Conservation (phyloP, 2,888 invertebrate genomes). For the Philhelius pedissequus region DNA sequence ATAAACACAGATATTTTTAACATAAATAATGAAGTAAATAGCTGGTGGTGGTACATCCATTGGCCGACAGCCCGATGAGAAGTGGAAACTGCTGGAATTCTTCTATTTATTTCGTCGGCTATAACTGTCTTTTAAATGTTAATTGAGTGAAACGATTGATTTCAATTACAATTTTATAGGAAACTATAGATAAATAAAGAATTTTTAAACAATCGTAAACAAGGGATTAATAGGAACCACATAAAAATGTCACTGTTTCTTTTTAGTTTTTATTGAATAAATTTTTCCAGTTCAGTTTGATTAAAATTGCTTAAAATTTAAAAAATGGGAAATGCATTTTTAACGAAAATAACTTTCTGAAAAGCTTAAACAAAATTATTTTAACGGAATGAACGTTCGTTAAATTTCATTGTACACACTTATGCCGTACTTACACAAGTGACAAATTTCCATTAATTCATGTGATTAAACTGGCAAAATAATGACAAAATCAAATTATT, state of each 20-base stretch:
- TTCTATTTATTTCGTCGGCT: conserved; percentile 4
- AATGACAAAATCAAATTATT: no score
- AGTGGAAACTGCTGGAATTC: conserved; percentile 47
- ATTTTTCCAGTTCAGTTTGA: background rate
- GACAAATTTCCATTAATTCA: no score
- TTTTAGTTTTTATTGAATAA: background rate
- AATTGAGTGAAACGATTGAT: conserved; percentile 49
- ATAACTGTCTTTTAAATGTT: conserved; percentile 51
- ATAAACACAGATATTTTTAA: conserved; percentile 50
- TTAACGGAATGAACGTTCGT: no score
- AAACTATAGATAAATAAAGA: background rate
- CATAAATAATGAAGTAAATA: conserved; percentile 53
- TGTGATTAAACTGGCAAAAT: no score
- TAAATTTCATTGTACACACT: no score
- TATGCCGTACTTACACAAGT: no score
- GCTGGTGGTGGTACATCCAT: background rate
- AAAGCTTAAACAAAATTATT: background rate
- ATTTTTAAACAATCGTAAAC: conserved; percentile 2
- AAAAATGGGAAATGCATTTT: no score
- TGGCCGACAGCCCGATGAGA: no score
- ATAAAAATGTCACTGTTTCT: conserved; percentile 13
- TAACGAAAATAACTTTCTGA: no score
- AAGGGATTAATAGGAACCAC: conserved; percentile 5
- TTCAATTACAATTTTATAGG: conserved; percentile 13
- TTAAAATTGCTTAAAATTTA: background rate